Evolutionary conservation across 2,113 vertebrate genomes (phyloP), one percentile per base, ranked within the genome.

Genomic region (Myodes glareolus): DNA sequence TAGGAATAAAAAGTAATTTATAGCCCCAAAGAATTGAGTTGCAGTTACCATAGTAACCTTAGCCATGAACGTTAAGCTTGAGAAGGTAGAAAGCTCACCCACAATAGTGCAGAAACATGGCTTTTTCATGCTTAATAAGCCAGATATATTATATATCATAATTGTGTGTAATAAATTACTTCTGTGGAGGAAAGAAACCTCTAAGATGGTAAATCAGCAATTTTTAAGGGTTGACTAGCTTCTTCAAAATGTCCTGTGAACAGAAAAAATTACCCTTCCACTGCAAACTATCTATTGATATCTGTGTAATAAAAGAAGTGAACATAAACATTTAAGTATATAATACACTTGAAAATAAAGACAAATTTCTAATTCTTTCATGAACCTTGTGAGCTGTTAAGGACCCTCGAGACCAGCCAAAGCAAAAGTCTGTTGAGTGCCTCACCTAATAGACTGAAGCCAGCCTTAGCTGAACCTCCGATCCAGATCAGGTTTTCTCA

Each of bases 111-210:
- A 58, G 81, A 77, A 96, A 88, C 61, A 94, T 50, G 55, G 52
- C 42, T 94, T 95, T 96, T 97, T 96, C 87, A 97, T 95, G 91
- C 91, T 95, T 97, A 96, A 91, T 95, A 96, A 95, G 68, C 72
- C 27, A 70, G 86, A 70, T 58, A 90, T 96, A 94, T 95, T 97
- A 87, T 92, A 90, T 95, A 93, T 96, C 97, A 97, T 90, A 96
- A 97, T 84, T 95, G n/a, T 52, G 50, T 89, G 81, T 81, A 96
- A 97, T 97, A 96, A 82, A 95, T 97, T 96, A 91, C 80, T 94
- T 90, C 85, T 86, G 39, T 81, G 52, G 19, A 81, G 77, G 78
- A 96, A 97, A 95, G 50, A 97, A 96, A 78, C 58, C 52, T 70
- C 92, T 67, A 94, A 97, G 61, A 97, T 94, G 88, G 47, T 86